Base-by-base conservation (phyloP, 64 coral and sea anemone genomes). In the Actinia tenebrosa region DNA sequence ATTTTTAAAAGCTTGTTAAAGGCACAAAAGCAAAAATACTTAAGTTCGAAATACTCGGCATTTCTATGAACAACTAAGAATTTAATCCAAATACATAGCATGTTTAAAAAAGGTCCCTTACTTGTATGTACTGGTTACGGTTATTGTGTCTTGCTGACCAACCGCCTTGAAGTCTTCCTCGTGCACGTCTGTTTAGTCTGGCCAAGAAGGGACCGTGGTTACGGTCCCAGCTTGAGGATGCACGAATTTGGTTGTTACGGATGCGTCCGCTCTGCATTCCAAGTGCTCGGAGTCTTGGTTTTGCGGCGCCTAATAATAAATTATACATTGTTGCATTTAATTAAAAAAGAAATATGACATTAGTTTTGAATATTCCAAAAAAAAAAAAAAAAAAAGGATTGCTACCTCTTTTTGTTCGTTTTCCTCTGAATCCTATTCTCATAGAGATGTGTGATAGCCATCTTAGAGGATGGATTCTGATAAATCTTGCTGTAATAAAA, bases 261-360 rank as follows among this genome's bases (percentile, higher is more conserved):
- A 95, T 92, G 18, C 80, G 88, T 10, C 94, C 84, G 80, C 81
- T 95, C 80, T 85, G 84, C 88, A 95, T 80, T 79, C 94, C 94
- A 4, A 95, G 84, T 0, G 94, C 80, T 11, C n/a, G 83, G 11
- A 83, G 53, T 43, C 43, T 47, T 22, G 80, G 80, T 56, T 17
- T 16, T 44, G 3, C 37, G 77, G 16, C 37, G 16, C 16, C 89
- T 50, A 1, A 5, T 50, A 50, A 5, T 50, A 50, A 50, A 50
- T 50, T 50, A 50, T 50, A 50, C 7, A 8, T 50, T 50, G 47
- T 5, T 50, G 3, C 47, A 50, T 5, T 50, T 3, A 50, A 50
- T 50, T 50, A 50, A 50, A 8, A 47, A 50, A 50, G 47, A 50
- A 50, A 50, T 50, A 5, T 50, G 3, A 5, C 47, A 50, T 50